Evolutionary conservation across 2,888 invertebrate species (phyloP).

Genomic region (Kuschelorhynchus macadamiae): DNA sequence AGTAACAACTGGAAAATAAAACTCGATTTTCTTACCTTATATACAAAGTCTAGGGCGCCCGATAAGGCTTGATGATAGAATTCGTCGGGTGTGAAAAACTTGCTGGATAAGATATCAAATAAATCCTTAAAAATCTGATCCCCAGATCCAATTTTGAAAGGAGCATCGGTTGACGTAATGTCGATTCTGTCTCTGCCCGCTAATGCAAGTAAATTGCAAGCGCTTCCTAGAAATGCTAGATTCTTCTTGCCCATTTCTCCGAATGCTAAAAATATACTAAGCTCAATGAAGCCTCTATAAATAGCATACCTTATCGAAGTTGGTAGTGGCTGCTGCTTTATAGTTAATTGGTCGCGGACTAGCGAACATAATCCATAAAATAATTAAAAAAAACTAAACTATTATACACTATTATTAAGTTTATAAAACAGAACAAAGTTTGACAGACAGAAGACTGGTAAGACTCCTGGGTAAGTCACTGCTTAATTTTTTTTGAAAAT

Average conservation of each 20-base stretch:
- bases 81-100: constrained; percentile 69
- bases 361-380: too few species aligned
- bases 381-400: too few species aligned
- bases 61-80: constrained; percentile 74
- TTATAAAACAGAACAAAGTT: too few species aligned
- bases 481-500: too few species aligned
- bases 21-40: constrained; percentile 67
- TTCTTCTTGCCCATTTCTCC: constrained; percentile 58
- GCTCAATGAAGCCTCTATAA: too few species aligned
- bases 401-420: too few species aligned
- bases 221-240: constrained; percentile 72
- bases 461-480: too few species aligned
- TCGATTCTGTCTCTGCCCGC: constrained; percentile 66
- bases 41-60: constrained; percentile 74
- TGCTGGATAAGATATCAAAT: constrained; percentile 67
- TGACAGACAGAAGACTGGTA: too few species aligned
- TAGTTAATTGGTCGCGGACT: too few species aligned
- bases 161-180: constrained; percentile 60
- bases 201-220: constrained; percentile 73
- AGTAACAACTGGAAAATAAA: too few species aligned
- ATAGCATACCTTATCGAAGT: too few species aligned
- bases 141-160: constrained; percentile 65
- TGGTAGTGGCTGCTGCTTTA: too few species aligned
- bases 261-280: constrained; percentile 29
- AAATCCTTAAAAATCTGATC: constrained; percentile 74